Evolutionary conservation across 2,888 invertebrate genomes (phyloP).

Genomic region (Macrostomum cliftonense): DNA sequence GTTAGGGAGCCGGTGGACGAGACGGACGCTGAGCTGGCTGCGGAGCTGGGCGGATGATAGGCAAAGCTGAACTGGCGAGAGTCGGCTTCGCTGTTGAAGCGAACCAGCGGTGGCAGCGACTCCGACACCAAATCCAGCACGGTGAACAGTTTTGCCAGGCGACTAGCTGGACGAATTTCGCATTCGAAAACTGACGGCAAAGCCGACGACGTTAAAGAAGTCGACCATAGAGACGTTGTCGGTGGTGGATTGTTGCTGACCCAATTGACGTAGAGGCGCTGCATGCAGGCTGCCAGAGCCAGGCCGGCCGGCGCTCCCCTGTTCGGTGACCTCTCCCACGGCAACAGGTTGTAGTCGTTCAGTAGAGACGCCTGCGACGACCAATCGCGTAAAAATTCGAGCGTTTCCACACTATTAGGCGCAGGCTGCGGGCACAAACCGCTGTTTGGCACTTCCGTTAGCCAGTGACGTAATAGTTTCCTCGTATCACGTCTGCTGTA

Average conservation of each 20-base stretch:
- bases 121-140: constrained; percentile 28
- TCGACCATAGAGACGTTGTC: background rate
- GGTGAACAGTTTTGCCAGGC: constrained; percentile 21
- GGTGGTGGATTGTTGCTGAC: background rate
- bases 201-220: background rate
- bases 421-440: too few species aligned
- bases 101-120: constrained; percentile 26
- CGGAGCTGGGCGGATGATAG: constrained; percentile 26
- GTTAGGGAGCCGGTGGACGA: background rate
- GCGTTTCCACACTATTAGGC: too few species aligned
- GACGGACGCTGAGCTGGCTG: constrained; percentile 17
- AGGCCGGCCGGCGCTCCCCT: background rate
- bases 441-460: too few species aligned
- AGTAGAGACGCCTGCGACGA: too few species aligned
- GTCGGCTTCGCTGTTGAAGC: constrained; percentile 19
- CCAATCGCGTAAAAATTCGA: too few species aligned
- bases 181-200: background rate
- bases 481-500: too few species aligned
- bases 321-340: background rate
- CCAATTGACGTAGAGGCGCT: background rate
- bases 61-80: constrained; percentile 24
- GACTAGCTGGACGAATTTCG: background rate
- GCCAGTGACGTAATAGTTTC: too few species aligned
- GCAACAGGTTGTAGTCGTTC: background rate
- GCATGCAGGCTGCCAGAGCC: background rate